phyloP scores from a whole-genome alignment of 2,888 invertebrate species.

The Apamea sordens region DNA sequence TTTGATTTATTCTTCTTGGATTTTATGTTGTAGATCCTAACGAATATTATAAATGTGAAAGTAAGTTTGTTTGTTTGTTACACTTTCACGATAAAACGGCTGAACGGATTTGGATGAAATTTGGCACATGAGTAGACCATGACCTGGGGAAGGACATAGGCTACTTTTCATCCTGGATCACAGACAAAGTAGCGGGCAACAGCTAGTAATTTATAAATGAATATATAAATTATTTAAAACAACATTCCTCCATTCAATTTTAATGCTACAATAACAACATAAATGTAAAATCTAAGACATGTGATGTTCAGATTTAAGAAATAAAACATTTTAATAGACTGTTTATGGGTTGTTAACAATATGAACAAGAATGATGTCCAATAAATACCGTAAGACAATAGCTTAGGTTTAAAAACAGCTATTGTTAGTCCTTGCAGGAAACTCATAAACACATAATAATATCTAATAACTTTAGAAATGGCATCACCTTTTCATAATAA shows the following conservation, averaged over 20 bases:
- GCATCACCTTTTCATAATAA: conserved; percentile 35
- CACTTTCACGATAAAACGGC: background rate
- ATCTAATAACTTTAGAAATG: conserved; percentile 44
- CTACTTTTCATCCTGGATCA: too few relatives aligned
- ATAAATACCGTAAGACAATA: conserved; percentile 57
- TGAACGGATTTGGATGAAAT: too few relatives aligned
- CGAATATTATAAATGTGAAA: background rate
- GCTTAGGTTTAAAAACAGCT: conserved; percentile 47
- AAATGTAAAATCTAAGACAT: background rate
- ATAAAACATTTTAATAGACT: conserved; percentile 43
- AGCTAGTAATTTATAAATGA: background rate
- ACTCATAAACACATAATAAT: conserved; percentile 52
- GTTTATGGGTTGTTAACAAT: conserved; percentile 43
- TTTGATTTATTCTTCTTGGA: background rate
- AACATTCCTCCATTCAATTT: background rate
- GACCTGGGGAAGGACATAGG: too few relatives aligned
- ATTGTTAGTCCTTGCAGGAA: conserved; percentile 53
- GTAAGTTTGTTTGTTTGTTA: background rate
- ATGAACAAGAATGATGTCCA: conserved; percentile 39
- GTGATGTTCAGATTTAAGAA: conserved; percentile 18
- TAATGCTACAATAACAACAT: conserved; percentile 24
- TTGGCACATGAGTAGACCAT: too few relatives aligned
- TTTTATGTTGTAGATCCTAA: background rate
- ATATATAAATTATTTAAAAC: background rate
- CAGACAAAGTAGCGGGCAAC: background rate